A percentile compares a stretch with the other conserved stretches of the same genome.
phyloP scores from a whole-genome alignment of 2,888 invertebrate species.

The Sisyra nigra region DNA sequence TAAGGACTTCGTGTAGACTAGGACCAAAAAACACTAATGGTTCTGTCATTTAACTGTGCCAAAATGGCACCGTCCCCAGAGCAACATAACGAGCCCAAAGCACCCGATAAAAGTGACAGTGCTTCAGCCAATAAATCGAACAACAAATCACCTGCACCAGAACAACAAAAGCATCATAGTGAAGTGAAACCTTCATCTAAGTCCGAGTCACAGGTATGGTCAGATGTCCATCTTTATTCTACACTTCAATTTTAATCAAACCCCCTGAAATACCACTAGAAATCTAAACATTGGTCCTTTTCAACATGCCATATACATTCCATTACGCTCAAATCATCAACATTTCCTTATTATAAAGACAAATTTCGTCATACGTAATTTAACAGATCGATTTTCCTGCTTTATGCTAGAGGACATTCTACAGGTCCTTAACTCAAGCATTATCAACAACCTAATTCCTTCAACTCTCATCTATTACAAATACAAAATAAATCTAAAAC shows the following conservation, averaged over 20 bases:
- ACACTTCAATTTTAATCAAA: background rate
- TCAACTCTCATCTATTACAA: too few species aligned
- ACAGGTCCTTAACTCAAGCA: too few species aligned
- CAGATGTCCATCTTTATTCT: slow-evolving; percentile 6
- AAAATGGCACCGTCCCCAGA: slow-evolving; percentile 68
- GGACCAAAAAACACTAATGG: background rate
- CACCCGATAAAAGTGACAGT: slow-evolving; percentile 48
- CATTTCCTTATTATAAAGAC: too few species aligned
- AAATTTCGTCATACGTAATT: too few species aligned
- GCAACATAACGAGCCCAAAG: slow-evolving; percentile 59
- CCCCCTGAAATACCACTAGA: background rate
- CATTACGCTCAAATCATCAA: too few species aligned
- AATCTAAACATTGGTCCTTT: background rate
- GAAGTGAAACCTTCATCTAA: slow-evolving; percentile 1
- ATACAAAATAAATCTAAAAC: too few species aligned
- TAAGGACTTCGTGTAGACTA: background rate
- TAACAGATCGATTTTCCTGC: too few species aligned
- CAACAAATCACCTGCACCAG: slow-evolving; percentile 28
- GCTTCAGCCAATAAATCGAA: slow-evolving; percentile 22
- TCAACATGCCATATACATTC: background rate
- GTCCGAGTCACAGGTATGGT: slow-evolving; percentile 8
- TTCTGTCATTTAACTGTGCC: slow-evolving; percentile 2
- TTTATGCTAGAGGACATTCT: too few species aligned
- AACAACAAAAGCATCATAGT: slow-evolving; percentile 30
- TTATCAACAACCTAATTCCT: too few species aligned